A percentile compares a stretch with the other conserved stretches of the same genome.
phyloP scores from a whole-genome alignment of 2,797 vertebrate genomes.

The Typhlichthys eigenmanni region DNA sequence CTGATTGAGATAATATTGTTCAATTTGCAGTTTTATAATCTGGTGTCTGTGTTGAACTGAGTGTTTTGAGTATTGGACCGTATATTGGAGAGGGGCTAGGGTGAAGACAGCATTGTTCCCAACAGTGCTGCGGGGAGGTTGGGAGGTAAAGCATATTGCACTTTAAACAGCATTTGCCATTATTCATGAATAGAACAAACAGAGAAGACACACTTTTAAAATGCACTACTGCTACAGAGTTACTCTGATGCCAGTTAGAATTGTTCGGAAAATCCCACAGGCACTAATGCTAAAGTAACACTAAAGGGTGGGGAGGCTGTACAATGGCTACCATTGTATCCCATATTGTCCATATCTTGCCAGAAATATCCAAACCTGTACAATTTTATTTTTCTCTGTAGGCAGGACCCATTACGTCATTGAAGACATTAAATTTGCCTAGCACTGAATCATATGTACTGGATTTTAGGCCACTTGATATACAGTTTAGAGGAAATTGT shows the following conservation, averaged over 20 bases:
- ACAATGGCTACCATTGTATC: background rate
- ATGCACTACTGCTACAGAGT: slow-evolving; percentile 23
- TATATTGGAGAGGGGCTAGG: no score
- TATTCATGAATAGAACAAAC: background rate
- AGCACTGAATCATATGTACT: slow-evolving; percentile 5
- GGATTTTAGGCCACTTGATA: slow-evolving; percentile 1
- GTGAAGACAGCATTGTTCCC: no score
- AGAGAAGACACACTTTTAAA: background rate
- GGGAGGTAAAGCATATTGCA: no score
- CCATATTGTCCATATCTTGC: slow-evolving; percentile 3
- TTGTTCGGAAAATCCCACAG: slow-evolving; percentile 28
- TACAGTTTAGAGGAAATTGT: background rate
- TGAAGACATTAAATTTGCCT: slow-evolving; percentile 3
- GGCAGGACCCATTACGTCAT: slow-evolving; percentile 4
- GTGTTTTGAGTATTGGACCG: no score
- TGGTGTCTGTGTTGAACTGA: no score
- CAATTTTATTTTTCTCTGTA: slow-evolving; percentile 17
- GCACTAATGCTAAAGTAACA: background rate
- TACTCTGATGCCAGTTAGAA: background rate
- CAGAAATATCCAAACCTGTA: slow-evolving; percentile 3
- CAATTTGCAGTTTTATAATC: no score
- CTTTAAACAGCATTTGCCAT: background rate
- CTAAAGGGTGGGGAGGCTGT: background rate
- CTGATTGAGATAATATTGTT: no score
- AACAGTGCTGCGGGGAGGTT: no score